phyloP scores from a whole-genome alignment of 2,113 vertebrate species.

The Cavia aperea region DNA sequence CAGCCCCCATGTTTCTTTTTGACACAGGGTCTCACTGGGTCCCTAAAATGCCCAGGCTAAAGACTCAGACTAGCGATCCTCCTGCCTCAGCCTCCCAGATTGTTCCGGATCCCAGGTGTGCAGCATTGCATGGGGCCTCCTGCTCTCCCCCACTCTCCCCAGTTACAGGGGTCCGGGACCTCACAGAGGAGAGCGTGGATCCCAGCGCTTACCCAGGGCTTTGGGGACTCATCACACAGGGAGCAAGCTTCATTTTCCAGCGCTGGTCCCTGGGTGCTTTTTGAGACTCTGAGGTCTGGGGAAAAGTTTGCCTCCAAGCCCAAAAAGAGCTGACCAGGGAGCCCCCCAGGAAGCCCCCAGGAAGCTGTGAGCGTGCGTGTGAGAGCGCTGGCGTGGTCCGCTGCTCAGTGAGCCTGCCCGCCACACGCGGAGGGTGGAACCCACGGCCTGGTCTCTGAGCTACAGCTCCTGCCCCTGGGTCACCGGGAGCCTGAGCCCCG shows the following conservation, averaged over 20 bases:
- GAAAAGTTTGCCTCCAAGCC: neutral
- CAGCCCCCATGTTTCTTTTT: neutral
- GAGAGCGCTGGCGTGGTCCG: neutral
- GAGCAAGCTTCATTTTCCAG: neutral
- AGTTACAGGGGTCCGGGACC: neutral
- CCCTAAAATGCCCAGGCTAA: neutral
- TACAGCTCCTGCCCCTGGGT: too few species aligned
- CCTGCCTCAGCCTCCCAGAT: neutral
- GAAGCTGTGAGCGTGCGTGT: neutral
- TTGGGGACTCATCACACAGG: neutral
- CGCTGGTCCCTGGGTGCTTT: neutral
- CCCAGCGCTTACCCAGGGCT: neutral
- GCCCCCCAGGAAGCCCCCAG: too few species aligned
- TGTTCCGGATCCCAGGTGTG: neutral
- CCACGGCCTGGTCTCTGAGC: too few species aligned
- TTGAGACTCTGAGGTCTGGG: too few species aligned
- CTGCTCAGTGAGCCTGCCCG: too few species aligned
- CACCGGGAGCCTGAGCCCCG: too few species aligned
- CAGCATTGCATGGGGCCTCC: neutral
- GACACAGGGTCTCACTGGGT: neutral
- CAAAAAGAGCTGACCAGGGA: neutral
- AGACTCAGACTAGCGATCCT: neutral
- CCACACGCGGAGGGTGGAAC: too few species aligned
- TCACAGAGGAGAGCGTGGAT: too few species aligned
- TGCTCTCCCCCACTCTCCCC: neutral